A percentile compares a stretch with the other conserved stretches of the same genome.
These are phyloP conservation scores for Corbicula japonica DNA, from an alignment of 2,888 invertebrate genomes.

Conservation along the genomic window DNA sequence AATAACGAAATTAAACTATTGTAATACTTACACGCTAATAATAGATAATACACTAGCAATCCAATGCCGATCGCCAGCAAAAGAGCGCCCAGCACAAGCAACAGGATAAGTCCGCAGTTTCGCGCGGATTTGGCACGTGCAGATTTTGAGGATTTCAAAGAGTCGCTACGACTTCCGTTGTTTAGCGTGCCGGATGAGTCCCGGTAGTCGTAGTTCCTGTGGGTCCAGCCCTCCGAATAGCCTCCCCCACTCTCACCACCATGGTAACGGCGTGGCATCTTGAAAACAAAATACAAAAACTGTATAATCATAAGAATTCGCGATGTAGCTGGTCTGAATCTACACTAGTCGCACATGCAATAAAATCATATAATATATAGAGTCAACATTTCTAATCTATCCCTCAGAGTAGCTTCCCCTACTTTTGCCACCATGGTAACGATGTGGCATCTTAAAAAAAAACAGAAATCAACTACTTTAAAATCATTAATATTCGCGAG, in stretches of 20 bases:
- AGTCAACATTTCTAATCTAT: too few relatives aligned
- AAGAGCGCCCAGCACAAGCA: conserved; percentile 70
- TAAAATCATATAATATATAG: too few relatives aligned
- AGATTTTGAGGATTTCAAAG: conserved; percentile 64
- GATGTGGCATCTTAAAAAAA: conserved; percentile 68
- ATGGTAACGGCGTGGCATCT: conserved; percentile 66
- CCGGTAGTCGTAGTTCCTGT: conserved; percentile 63
- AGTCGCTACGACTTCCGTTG: conserved; percentile 36
- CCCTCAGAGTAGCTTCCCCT: conserved; percentile 24
- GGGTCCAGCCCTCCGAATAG: conserved; percentile 34
- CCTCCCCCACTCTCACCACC: conserved; percentile 41
- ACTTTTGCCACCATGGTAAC: conserved; percentile 51
- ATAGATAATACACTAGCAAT: conserved; percentile 68
- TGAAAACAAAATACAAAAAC: too few relatives aligned
- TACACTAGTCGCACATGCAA: too few relatives aligned
- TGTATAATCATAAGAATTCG: too few relatives aligned
- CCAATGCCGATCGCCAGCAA: conserved; percentile 72
- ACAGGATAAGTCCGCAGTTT: conserved; percentile 60
- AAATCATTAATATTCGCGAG: too few relatives aligned
- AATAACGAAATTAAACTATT: background rate
- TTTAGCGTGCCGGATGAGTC: conserved; percentile 47
- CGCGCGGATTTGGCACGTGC: conserved; percentile 32
- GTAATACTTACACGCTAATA: conserved; percentile 55
- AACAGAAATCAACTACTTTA: too few relatives aligned
- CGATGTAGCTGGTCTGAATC: too few relatives aligned